Conservation (phyloP, 2,888 invertebrate species). For the Cacoxenus indagator region DNA sequence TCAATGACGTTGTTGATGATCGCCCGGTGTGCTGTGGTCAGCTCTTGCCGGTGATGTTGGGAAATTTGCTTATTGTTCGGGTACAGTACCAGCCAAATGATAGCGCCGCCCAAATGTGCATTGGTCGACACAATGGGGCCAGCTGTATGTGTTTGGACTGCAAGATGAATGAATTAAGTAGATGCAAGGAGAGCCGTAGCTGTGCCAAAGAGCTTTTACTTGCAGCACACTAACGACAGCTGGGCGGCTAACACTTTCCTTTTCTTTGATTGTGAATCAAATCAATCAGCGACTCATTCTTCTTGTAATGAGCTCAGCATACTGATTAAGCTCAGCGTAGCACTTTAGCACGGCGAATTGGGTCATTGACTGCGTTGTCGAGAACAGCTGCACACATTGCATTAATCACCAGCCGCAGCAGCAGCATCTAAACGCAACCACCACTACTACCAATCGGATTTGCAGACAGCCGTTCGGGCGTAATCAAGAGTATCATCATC, state of each 20-base stretch:
- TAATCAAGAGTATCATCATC: background rate
- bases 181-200: no score
- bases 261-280: no score
- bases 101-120: no score
- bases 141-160: no score
- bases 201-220: no score
- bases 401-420: slow-evolving; percentile 45
- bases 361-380: slow-evolving; percentile 50
- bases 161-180: no score
- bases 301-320: slow-evolving; percentile 11
- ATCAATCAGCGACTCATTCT: background rate
- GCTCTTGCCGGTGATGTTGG: slow-evolving; percentile 52
- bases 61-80: slow-evolving; percentile 59
- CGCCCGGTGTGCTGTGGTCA: slow-evolving; percentile 61
- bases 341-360: slow-evolving; percentile 42
- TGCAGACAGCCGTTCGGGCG: background rate
- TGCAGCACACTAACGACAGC: no score
- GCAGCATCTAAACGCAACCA: slow-evolving; percentile 6
- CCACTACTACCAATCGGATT: background rate
- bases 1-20: slow-evolving; percentile 6
- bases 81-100: slow-evolving; percentile 29
- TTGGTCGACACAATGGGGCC: no score
- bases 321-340: slow-evolving; percentile 43
- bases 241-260: no score
- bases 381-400: slow-evolving; percentile 31